phyloP scores from a whole-genome alignment of 2,113 vertebrate genomes.

The Acrocephalus kingi region DNA sequence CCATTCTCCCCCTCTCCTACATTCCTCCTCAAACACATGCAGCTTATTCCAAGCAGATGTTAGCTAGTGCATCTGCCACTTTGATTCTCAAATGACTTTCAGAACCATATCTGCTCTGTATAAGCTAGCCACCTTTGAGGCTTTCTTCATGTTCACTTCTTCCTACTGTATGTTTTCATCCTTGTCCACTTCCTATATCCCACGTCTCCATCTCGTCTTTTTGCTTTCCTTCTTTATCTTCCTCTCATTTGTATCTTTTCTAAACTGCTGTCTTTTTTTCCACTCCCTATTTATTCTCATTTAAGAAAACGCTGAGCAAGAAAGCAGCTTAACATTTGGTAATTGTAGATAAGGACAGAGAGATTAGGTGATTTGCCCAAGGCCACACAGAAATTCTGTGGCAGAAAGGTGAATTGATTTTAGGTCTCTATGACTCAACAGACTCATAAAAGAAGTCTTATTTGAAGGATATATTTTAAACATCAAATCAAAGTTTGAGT shows the following conservation, averaged over 20 bases:
- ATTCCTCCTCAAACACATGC: neutral
- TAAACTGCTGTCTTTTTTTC: neutral
- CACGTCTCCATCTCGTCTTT: neutral
- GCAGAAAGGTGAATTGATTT: constrained; percentile 28
- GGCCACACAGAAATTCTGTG: neutral
- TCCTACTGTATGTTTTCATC: neutral
- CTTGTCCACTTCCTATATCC: neutral
- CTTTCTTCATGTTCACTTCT: neutral
- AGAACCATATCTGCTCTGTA: neutral
- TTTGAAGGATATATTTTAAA: constrained; percentile 25
- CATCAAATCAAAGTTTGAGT: constrained; percentile 16
- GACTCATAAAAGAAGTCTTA: neutral
- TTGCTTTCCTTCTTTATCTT: neutral
- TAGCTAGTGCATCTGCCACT: constrained; percentile 15
- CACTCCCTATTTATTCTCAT: neutral
- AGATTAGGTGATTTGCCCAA: constrained; percentile 21
- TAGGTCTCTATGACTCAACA: neutral
- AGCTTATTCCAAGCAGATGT: constrained; percentile 31
- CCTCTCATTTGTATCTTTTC: neutral
- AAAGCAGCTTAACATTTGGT: neutral
- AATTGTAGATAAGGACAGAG: neutral
- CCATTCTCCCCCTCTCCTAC: neutral
- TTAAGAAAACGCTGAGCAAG: neutral
- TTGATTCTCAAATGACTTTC: constrained; percentile 9
- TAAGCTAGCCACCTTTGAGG: neutral